phyloP scores from a whole-genome alignment of 37 sponge, comb jelly and placozoan species.

The Hormiphora californensis region DNA sequence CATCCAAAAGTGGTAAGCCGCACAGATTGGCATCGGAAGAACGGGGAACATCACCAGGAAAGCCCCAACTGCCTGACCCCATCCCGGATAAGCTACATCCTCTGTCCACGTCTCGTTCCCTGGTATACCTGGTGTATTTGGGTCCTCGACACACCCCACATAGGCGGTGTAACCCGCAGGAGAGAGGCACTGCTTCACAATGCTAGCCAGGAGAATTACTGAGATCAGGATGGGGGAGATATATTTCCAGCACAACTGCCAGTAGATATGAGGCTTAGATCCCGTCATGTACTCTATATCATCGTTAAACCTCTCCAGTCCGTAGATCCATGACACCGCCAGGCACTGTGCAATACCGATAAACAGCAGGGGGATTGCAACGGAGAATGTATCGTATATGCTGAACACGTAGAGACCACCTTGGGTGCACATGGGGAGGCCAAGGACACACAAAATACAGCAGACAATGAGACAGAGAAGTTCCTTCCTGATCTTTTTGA shows the following conservation, averaged over 20 bases:
- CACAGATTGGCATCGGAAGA: slow-evolving; percentile 20
- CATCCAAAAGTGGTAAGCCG: neutral
- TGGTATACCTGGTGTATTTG: neutral
- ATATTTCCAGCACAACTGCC: slow-evolving; percentile 51
- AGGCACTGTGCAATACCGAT: slow-evolving; percentile 31
- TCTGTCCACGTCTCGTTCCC: neutral
- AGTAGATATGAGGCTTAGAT: slow-evolving; percentile 39
- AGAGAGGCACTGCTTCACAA: slow-evolving; percentile 2
- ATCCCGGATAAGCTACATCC: neutral
- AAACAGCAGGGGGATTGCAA: neutral
- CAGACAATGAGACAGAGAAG: slow-evolving; percentile 38
- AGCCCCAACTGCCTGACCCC: slow-evolving; percentile 28
- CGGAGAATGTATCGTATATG: slow-evolving; percentile 14
- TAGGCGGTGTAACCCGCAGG: slow-evolving; percentile 13
- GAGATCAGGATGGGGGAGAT: neutral
- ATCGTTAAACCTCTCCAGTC: slow-evolving; percentile 11
- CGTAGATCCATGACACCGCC: slow-evolving; percentile 32
- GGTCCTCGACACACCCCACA: slow-evolving; percentile 20
- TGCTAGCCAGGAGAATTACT: neutral
- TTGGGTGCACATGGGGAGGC: slow-evolving; percentile 18
- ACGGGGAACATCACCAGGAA: slow-evolving; percentile 40
- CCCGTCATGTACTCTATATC: slow-evolving; percentile 58
- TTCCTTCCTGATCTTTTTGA: slow-evolving; percentile 7
- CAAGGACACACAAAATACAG: neutral
- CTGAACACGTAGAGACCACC: slow-evolving; percentile 27